Conservation (phyloP, 1,140 invertebrate genomes). For the Marisa cornuarietis region DNA sequence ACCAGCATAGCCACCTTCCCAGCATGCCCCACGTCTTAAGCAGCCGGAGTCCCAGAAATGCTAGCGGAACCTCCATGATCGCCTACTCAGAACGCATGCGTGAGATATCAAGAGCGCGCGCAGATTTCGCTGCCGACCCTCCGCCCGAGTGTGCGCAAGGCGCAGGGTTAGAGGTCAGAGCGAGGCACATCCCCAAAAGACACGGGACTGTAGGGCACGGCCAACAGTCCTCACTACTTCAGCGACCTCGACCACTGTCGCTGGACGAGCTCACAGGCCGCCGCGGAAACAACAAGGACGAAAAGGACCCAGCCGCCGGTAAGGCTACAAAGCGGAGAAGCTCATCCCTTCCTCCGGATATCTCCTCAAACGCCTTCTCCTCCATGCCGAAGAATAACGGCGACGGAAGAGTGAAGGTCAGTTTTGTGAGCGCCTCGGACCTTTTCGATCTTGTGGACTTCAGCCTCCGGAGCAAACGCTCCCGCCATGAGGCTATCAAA, state of each 20-base stretch:
- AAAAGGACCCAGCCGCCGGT: slow-evolving; percentile 1
- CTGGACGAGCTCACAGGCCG: slow-evolving; percentile 35
- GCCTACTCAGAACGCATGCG: slow-evolving; percentile 38
- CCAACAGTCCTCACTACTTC: not conserved
- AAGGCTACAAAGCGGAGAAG: slow-evolving; percentile 11
- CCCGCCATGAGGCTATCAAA: slow-evolving; percentile 13
- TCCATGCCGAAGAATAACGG: slow-evolving; percentile 16
- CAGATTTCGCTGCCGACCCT: not conserved
- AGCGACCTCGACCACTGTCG: slow-evolving; percentile 32
- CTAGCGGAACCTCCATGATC: slow-evolving; percentile 34
- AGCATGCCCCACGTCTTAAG: slow-evolving; percentile 7
- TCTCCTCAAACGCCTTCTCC: slow-evolving; percentile 14
- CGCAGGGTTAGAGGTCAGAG: slow-evolving; percentile 25
- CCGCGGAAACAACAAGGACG: slow-evolving; percentile 20
- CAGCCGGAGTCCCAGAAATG: slow-evolving; percentile 16
- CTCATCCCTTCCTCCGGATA: not conserved
- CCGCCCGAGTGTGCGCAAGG: not conserved
- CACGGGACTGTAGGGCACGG: not conserved
- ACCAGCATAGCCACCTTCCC: not conserved
- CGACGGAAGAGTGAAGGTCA: slow-evolving; percentile 31
- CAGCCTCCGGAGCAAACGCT: slow-evolving; percentile 34
- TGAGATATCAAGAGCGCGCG: slow-evolving; percentile 26
- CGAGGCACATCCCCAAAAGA: slow-evolving; percentile 36
- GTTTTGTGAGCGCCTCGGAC: slow-evolving; percentile 42
- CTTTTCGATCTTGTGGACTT: slow-evolving; percentile 41